Evolutionary conservation across 2,113 vertebrate genomes (phyloP).

Genomic region (Dasyurus viverrinus): DNA sequence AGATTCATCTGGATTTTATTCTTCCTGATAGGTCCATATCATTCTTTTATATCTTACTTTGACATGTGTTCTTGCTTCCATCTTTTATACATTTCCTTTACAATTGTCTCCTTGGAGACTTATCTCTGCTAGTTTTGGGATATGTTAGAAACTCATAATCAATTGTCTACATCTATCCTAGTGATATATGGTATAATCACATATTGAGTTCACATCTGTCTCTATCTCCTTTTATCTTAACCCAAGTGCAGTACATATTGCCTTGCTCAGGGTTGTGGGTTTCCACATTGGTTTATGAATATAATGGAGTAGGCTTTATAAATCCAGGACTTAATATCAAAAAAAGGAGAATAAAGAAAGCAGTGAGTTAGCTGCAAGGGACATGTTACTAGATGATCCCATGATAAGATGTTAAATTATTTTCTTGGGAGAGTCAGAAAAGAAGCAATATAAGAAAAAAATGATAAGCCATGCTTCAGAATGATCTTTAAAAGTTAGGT

Average conservation of each 20-base stretch:
- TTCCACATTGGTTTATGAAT: neutral
- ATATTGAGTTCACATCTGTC: neutral
- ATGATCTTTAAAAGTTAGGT: too few relatives aligned
- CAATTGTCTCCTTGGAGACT: neutral
- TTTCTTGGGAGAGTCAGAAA: too few relatives aligned
- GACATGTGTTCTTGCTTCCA: neutral
- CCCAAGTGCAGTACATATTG: too few relatives aligned
- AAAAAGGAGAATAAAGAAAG: neutral
- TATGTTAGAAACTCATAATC: neutral
- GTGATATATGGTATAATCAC: neutral
- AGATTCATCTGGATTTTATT: neutral
- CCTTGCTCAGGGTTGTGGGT: too few relatives aligned
- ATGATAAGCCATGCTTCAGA: too few relatives aligned
- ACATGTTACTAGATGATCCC: too few relatives aligned
- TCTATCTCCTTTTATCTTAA: neutral
- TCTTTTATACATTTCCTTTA: neutral
- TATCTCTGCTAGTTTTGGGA: neutral
- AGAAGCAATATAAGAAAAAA: too few relatives aligned
- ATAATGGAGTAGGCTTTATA: neutral
- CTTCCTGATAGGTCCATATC: neutral
- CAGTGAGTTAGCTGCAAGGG: too few relatives aligned
- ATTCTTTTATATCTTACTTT: neutral
- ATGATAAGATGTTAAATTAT: too few relatives aligned
- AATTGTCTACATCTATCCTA: neutral
- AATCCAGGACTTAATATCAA: neutral